Evolutionary conservation across 2,797 vertebrate species (phyloP), one percentile per base, ranked within the genome.

Genomic region (Enteromius afrohamiltoni): DNA sequence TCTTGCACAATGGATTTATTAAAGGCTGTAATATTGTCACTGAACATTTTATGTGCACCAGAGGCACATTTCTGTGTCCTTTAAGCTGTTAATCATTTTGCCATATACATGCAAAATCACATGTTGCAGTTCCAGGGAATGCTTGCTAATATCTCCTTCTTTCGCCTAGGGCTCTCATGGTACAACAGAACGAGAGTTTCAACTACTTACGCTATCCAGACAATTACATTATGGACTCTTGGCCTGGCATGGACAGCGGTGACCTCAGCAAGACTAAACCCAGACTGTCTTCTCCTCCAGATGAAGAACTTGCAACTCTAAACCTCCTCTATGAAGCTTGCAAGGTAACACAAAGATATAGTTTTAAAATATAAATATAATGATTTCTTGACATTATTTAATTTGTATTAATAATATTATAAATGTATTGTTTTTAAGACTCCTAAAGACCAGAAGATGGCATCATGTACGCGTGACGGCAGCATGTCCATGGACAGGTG

Each of bases 271-370:
- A 95, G 87, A 88, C 94, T 21, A 98, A 97, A 95, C 92, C 96
- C 93, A 94, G 96, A 87, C 95, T 97, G 49, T 95, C 95, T 0
- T 10, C 40, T 42, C 40, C 40, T 42, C 94, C 96, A 0, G 97
- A 96, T 0, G 97, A 99, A 0, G 97, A 99, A 88, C 91, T 97
- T 0, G 23, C 95, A 0, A 96, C 97, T 13, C 78, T 98, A 65
- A 96, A 96, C 79, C 95, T 98, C 88, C 96, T 98, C 85, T 98
- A 96, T 0, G 97, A 99, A 82, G 96, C 97, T 87, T 98, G 97
- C 93, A 98, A 97, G 97, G 98, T 98, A 92, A 0, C 23, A 80
- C 2, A n/a, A 13, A 1, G 16, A 67, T 34, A 23, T 17, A n/a
- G 11, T 8, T 26, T 26, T 3, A 10, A 31, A 55, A n/a, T 31